These are phyloP conservation scores for Falcunculus frontatus DNA, from an alignment of 2,113 vertebrate species.

Conservation along the genomic window DNA sequence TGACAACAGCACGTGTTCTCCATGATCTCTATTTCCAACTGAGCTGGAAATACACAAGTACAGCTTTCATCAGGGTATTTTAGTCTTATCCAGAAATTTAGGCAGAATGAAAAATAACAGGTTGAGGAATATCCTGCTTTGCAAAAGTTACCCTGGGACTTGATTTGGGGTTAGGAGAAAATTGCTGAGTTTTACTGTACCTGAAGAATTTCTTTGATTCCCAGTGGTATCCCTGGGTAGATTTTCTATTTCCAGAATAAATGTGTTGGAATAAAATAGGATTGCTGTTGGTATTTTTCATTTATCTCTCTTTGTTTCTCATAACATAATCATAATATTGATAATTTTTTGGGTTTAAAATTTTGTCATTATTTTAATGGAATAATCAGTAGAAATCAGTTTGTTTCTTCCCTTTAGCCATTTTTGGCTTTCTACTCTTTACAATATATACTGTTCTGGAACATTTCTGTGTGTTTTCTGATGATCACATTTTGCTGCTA, in stretches of 20 bases:
- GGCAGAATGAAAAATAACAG: conserved; percentile 17
- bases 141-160: background rate
- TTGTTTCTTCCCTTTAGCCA: background rate
- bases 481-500: background rate
- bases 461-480: background rate
- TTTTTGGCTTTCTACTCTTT: background rate
- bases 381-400: background rate
- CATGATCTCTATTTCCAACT: background rate
- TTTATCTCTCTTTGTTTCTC: background rate
- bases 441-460: background rate
- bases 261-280: background rate
- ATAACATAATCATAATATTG: background rate
- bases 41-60: background rate
- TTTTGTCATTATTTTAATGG: background rate
- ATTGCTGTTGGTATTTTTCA: background rate
- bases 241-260: background rate
- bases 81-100: background rate
- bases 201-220: background rate
- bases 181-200: background rate
- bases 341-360: background rate
- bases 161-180: conserved; percentile 17
- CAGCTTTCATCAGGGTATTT: background rate
- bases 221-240: background rate
- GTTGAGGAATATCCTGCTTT: background rate
- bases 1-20: background rate